Evolutionary conservation across 2,888 invertebrate genomes (phyloP), one percentile per base, ranked within the genome.

Genomic region (Carcina quercana): DNA sequence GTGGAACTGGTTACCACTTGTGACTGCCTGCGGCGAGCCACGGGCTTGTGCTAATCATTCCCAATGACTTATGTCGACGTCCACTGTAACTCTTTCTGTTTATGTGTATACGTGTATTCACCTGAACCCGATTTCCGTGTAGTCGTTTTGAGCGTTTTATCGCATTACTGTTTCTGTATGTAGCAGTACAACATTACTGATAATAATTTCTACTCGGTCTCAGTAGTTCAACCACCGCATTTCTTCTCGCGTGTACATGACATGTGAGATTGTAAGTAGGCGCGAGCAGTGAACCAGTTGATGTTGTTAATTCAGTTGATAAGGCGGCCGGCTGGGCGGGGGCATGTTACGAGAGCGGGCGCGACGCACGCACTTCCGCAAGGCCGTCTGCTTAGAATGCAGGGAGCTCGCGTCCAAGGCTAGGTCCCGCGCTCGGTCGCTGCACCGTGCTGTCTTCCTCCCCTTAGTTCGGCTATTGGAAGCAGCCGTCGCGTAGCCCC

Each of bases 311-410:
- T 47, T 45, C 37, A 48, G 45, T 55, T 70, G 72, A 74, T 74
- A 72, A 71, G 60, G 51, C 48, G 54, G 48, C 53, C 57, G 47
- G 42, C 37, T 33, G 36, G 40, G 47, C 42, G 35, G 34, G 35
- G 40, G 41, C 46, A 49, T 66, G 64, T 76, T 78, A 76, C 68
- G 72, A 79, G 75, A 79, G 52, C 68, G 50, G 58, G 63, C 59
- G 52, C 48, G 57, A 60, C 55, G 60, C 78, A 79, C 78, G 72
- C 76, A 67, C 76, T 82, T 82, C 79, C 78, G 80, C 79, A 80
- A 83, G 82, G 82, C 76, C 82, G 73, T 56, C 51, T 55, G 73
- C 76, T 83, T 83, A 83, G 73, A 79, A 83, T 82, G 76, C 82
- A 80, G 68, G 68, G 74, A 71, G 79, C 82, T 76, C 73, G 75